These are phyloP conservation scores for Hydropsyche tenuis DNA, from an alignment of 1,140 invertebrate genomes.

Conservation along the genomic window DNA sequence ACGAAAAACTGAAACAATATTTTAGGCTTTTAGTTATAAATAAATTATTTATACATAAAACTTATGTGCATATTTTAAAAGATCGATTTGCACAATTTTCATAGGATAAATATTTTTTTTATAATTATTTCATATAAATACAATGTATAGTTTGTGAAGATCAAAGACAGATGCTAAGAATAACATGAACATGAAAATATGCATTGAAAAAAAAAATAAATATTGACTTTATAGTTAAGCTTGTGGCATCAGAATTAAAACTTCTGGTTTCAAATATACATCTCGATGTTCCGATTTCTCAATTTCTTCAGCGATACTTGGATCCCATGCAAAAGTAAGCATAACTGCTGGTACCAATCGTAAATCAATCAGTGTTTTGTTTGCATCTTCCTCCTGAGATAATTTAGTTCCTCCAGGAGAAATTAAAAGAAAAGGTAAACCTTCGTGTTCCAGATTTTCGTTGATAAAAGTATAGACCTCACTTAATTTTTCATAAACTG, in stretches of 20 bases:
- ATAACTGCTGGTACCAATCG: conserved; percentile 77
- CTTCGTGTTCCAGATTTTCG: conserved; percentile 72
- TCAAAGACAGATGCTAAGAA: not conserved
- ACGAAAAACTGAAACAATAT: too few relatives aligned
- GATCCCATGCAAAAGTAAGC: conserved; percentile 71
- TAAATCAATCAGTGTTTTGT: conserved; percentile 73
- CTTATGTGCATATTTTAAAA: too few relatives aligned
- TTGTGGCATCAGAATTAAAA: conserved; percentile 64
- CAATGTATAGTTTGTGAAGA: not conserved
- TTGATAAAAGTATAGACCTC: conserved; percentile 76
- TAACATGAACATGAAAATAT: not conserved
- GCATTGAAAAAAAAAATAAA: not conserved
- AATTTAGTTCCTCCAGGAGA: conserved; percentile 70
- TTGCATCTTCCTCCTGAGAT: conserved; percentile 64
- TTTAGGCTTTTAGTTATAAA: too few relatives aligned
- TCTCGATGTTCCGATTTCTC: conserved; percentile 62
- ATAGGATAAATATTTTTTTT: not conserved
- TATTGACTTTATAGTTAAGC: not conserved
- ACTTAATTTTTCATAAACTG: conserved; percentile 75
- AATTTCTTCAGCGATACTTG: conserved; percentile 60
- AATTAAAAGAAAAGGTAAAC: conserved; percentile 70
- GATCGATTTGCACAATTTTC: too few relatives aligned
- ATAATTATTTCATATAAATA: too few relatives aligned
- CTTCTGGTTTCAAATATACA: conserved; percentile 75
- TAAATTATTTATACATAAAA: too few relatives aligned